Base-by-base conservation (phyloP, 2,797 vertebrate species). In the Chrosomus eos region DNA sequence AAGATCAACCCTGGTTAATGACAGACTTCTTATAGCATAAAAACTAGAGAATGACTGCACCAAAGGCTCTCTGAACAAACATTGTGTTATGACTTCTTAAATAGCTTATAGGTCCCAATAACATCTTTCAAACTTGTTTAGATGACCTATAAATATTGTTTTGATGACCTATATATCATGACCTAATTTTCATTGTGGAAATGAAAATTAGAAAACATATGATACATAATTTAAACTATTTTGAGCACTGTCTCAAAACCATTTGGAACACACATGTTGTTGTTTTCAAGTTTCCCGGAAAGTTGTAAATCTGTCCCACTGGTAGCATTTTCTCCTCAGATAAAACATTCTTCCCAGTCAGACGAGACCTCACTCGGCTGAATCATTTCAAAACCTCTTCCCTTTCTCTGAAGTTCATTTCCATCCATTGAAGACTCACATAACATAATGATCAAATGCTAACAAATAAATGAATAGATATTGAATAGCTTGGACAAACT, bases 261-360 rank as follows among this genome's bases (percentile, higher is more conserved):
- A 51, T 67, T 75, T 83, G 81, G 31, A 45, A 83, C 23, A 53
- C 28, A 75, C 58, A 21, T 82, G 70, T 43, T 36, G 9, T 73
- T 67, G 40, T 83, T 83, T 75, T 40, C 16, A 31, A 36, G 31
- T 75, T 83, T 53, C 43, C 72, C 66, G 19, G 18, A 83, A 83
- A 67, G 33, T 5, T 23, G 23, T 82, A 83, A 75, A 83, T 83
- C 36, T 43, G 51, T 58, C 81, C 9, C 4, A 36, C 23, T 38
- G 40, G 48, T 31, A 82, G n/a, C 28, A 76, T 74, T 43, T 31
- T 45, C 7, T 0, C 38, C 76, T 77, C n/a, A 72, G 51, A 81
- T 48, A 23, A 62, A 62, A 0, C 55, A 23, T 62, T 45, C 53
- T 10, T 60, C 21, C 51, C 13, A 36, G 4, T 11, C 64, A 81